Evolutionary conservation across 2,888 invertebrate species (phyloP).

Genomic region (Cheilosia soror): DNA sequence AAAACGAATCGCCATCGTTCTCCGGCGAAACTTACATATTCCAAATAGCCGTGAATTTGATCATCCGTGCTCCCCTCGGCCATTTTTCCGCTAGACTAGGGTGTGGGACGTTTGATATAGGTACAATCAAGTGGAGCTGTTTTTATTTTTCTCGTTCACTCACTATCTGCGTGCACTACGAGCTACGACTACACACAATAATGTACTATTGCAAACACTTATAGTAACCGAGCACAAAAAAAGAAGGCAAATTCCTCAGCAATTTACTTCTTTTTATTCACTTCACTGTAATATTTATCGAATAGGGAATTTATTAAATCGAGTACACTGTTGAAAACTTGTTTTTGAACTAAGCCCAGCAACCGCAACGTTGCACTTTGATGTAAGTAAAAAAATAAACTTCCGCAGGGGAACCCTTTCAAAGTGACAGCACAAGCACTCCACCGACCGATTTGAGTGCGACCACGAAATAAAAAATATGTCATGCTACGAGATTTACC

Average conservation of each 20-base stretch:
- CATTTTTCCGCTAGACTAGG: slow-evolving; percentile 46
- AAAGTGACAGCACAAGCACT: slow-evolving; percentile 57
- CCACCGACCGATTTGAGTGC: slow-evolving; percentile 52
- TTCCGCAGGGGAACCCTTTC: slow-evolving; percentile 35
- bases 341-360: neutral
- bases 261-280: slow-evolving; percentile 8
- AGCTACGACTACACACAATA: slow-evolving; percentile 15
- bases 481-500: slow-evolving; percentile 27
- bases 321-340: slow-evolving; percentile 1
- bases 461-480: slow-evolving; percentile 43
- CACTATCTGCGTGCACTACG: slow-evolving; percentile 25
- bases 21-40: slow-evolving; percentile 64
- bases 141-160: slow-evolving; percentile 28
- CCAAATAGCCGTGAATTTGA: slow-evolving; percentile 68
- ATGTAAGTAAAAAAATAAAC: slow-evolving; percentile 41
- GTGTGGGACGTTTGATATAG: slow-evolving; percentile 24
- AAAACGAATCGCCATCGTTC: slow-evolving; percentile 9
- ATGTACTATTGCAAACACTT: slow-evolving; percentile 25
- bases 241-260: slow-evolving; percentile 20
- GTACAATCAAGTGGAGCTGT: slow-evolving; percentile 21
- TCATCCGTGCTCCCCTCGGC: slow-evolving; percentile 68
- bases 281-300: neutral
- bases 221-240: slow-evolving; percentile 11
- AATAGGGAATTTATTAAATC: neutral
- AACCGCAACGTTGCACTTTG: slow-evolving; percentile 56